Base-by-base conservation (phyloP, 2,888 invertebrate species). In the Apamea crenata region DNA sequence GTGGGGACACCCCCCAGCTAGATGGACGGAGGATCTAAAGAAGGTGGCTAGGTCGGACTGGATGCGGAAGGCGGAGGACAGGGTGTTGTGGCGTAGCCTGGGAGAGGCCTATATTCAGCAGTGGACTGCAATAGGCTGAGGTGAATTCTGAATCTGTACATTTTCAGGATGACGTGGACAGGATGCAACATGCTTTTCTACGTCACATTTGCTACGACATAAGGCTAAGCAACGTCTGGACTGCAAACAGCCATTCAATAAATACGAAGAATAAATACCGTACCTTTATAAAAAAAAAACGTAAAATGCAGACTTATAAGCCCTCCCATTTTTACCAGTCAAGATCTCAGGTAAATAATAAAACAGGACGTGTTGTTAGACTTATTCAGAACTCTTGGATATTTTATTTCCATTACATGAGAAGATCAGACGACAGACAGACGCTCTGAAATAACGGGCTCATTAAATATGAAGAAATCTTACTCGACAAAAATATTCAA, bases 381-480 rank as follows among this genome's bases (percentile, higher is more conserved):
- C 75, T 69, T 80, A 74, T 87, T 63, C 66, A 72, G 40, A 66
- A 72, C 40, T 61, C 76, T 74, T 68, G 65, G 66, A 80, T 78
- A 78, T 80, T 85, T 72, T 73, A 82, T 73, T 71, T 76, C 70
- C 77, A 86, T 75, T 78, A 79, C 56, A 81, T 68, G 83, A 84
- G 76, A 83, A 87, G 82, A 87, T 89, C 85, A 89, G 88, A 88
- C 87, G 83, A 79, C 88, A 88, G 75, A 79, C 82, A 84, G 87
- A 81, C 84, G 65, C 67, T 78, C 80, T 88, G 85, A 88, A 91
- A 91, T 87, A 88, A 89, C 85, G 78, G 89, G 86, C 92, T 93
- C 92, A 93, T 93, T 93, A 92, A 91, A 91, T 90, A 92, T 91
- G 88, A 90, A 92, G 90, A 90, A 88, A 89, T 90, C 90, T 91